Conservation (phyloP, 2,888 invertebrate genomes). For the Tetheella fluctuosa region DNA sequence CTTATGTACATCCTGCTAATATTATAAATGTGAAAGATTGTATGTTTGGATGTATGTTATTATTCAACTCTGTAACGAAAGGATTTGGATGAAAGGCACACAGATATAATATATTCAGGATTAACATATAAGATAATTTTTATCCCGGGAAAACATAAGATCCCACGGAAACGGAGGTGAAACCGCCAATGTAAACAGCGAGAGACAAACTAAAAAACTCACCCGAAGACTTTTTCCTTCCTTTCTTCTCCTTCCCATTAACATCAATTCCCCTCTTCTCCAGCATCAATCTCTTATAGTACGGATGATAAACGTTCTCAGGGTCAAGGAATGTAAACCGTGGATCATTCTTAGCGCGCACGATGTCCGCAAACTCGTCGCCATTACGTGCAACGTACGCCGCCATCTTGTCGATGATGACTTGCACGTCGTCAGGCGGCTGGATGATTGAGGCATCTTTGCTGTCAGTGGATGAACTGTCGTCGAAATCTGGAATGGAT, state of each 20-base stretch:
- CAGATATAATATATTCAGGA: no score
- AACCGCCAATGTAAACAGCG: no score
- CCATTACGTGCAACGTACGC: conserved; percentile 98
- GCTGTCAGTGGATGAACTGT: conserved; percentile 61
- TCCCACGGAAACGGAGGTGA: no score
- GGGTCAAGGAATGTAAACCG: conserved; percentile 94
- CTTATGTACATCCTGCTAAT: no score
- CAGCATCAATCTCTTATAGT: conserved; percentile 86
- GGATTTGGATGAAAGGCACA: no score
- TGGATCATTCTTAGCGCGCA: conserved; percentile 92
- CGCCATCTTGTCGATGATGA: conserved; percentile 98
- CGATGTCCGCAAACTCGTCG: conserved; percentile 94
- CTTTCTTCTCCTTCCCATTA: conserved; percentile 49
- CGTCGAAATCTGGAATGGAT: conserved; percentile 61
- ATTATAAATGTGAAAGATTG: no score
- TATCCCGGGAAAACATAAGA: no score
- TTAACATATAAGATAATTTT: no score
- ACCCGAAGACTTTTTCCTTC: conserved; percentile 30
- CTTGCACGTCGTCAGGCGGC: conserved; percentile 92
- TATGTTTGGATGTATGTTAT: no score
- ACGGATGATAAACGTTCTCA: conserved; percentile 90
- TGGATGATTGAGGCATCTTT: conserved; percentile 70
- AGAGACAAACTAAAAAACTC: conserved; percentile 8
- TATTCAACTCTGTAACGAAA: no score
- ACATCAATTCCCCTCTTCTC: conserved; percentile 53